Evolutionary conservation across 2,888 invertebrate species (phyloP), one percentile per base, ranked within the genome.

Genomic region (Pandemis cinnamomeana): DNA sequence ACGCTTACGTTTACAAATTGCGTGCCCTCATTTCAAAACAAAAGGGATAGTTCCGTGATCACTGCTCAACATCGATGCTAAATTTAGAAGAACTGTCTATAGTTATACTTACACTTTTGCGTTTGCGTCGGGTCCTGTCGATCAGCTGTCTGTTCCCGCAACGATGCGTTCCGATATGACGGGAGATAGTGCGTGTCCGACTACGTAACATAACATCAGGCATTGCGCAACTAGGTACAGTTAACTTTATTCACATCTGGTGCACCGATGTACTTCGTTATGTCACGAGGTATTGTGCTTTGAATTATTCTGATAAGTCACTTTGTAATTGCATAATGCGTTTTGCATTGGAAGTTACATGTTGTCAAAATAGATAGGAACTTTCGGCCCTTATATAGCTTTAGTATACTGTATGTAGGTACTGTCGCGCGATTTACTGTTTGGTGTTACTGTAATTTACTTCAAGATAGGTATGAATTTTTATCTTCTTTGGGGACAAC

Each of bases 171-270:
- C 87, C 84, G 89, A 89, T 89, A 87, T 86, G 88, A 88, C 87
- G 83, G 84, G 86, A 89, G 91, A 92, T 91, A 89, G 90, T 89
- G 90, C 90, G 89, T 91, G 87, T 84, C 84, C 83, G 84, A 81
- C 79, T 80, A 87, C 87, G 87, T 89, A 90, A 91, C 87, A 79
- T 77, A 55, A 76, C 71, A 62, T 73, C 70, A 76, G 78, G 73
- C 75, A 76, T 92, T 92, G 88, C 87, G 84, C 88, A 92, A 92
- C 81, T 78, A 77, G 81, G 82, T 71, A 74, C 71, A 62, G 77
- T 81, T 81, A 82, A 84, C 80, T 80, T 78, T 80, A 78, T 76
- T 75, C 75, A 82, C 83, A 82, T 84, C 82, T 83, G 82, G 82
- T 83, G 81, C 83, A 76, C 72, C 73, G 76, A 79, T 82, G 79